phyloP scores from a whole-genome alignment of 2,888 invertebrate species.

The Pseudococcus longispinus region DNA sequence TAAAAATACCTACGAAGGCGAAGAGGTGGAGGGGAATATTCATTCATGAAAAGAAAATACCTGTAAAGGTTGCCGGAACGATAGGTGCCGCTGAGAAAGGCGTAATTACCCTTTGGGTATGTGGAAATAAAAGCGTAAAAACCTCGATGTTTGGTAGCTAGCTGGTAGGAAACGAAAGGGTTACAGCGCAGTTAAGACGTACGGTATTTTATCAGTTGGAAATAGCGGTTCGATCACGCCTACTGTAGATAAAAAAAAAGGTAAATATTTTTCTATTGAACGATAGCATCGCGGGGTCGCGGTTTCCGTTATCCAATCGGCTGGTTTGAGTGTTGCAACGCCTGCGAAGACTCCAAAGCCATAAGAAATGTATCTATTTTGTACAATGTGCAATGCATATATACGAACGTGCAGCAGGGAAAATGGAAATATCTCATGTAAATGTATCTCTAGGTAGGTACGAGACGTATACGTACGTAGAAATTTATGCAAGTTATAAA shows the following conservation, averaged over 20 bases:
- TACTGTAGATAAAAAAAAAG: slow-evolving; percentile 36
- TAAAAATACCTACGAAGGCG: not conserved
- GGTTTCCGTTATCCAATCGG: slow-evolving; percentile 30
- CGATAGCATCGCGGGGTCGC: slow-evolving; percentile 8
- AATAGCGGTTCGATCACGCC: slow-evolving; percentile 22
- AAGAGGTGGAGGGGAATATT: not conserved
- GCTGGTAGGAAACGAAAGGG: not conserved
- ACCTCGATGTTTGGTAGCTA: too few relatives aligned
- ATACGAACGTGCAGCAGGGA: too few relatives aligned
- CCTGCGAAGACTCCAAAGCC: not conserved
- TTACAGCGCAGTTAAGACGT: not conserved
- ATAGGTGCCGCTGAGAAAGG: not conserved
- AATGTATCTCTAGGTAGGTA: too few relatives aligned
- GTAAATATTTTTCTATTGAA: slow-evolving; percentile 37
- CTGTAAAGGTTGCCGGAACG: not conserved
- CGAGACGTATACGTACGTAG: too few relatives aligned
- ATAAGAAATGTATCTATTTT: too few relatives aligned
- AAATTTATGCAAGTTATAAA: not conserved
- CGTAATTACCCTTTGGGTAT: slow-evolving; percentile 17
- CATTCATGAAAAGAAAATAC: slow-evolving; percentile 31
- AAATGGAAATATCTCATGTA: too few relatives aligned
- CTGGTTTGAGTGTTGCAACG: not conserved
- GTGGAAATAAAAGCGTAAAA: not conserved
- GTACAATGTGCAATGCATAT: too few relatives aligned
- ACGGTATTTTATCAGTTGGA: not conserved